Evolutionary conservation across 2,797 vertebrate species (phyloP).

Genomic region (Coregonus suidteri): DNA sequence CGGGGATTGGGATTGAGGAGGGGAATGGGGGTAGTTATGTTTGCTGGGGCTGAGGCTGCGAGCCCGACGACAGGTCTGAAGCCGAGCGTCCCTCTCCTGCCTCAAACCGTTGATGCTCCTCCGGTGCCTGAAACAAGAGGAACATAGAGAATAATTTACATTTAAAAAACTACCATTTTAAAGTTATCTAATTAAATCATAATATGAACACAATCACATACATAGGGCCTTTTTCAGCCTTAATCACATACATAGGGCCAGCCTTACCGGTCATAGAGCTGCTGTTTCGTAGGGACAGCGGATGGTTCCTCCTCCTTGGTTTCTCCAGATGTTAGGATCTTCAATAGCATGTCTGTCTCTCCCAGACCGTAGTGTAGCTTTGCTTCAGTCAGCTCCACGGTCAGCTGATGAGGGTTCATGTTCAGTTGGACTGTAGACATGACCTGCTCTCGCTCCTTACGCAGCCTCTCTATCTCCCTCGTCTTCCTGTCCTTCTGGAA

Average conservation of each 20-base stretch:
- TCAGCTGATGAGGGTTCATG: slow-evolving; percentile 80
- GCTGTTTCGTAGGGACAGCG: slow-evolving; percentile 58
- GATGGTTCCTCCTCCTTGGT: slow-evolving; percentile 61
- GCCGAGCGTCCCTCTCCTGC: slow-evolving; percentile 80
- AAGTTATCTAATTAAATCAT: no score
- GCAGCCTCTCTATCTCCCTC: slow-evolving; percentile 79
- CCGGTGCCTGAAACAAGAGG: slow-evolving; percentile 76
- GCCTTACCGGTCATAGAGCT: slow-evolving; percentile 73
- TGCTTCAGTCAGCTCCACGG: slow-evolving; percentile 88
- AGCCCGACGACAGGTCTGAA: slow-evolving; percentile 78
- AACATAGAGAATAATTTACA: background rate
- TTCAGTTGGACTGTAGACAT: slow-evolving; percentile 83
- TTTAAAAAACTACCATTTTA: no score
- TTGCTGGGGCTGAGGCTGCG: slow-evolving; percentile 88
- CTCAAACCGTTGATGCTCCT: slow-evolving; percentile 81
- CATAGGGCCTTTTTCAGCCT: no score
- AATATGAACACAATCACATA: no score
- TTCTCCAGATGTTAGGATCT: slow-evolving; percentile 79
- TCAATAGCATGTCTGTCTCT: slow-evolving; percentile 86
- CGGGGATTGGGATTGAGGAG: slow-evolving; percentile 39
- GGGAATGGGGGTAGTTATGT: slow-evolving; percentile 56
- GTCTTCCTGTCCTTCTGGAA: slow-evolving; percentile 53
- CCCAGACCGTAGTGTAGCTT: slow-evolving; percentile 88
- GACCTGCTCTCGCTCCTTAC: slow-evolving; percentile 81
- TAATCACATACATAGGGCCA: background rate